A percentile compares a stretch with the other conserved stretches of the same genome.
phyloP scores from a whole-genome alignment of 2,113 vertebrate species.

The Dicaeum eximium region DNA sequence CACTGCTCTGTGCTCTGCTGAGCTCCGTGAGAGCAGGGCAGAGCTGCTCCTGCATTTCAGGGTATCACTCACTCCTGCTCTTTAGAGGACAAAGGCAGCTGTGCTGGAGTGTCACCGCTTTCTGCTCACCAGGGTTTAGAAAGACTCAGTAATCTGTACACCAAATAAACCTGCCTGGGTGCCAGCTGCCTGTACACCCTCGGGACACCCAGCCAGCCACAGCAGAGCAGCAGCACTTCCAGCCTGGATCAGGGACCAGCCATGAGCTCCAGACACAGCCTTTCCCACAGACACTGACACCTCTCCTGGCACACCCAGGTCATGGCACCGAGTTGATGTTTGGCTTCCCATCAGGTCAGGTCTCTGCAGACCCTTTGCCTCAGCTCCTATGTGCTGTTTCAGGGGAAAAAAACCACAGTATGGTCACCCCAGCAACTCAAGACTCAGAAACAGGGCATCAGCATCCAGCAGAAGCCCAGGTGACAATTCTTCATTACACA shows the following conservation, averaged over 20 bases:
- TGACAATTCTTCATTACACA: neutral
- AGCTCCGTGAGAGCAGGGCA: neutral
- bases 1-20: neutral
- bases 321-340: rapidly evolving
- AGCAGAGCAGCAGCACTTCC: neutral
- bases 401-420: neutral
- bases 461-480: neutral
- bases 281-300: neutral
- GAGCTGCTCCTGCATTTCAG: neutral
- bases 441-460: neutral
- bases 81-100: neutral
- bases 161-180: neutral
- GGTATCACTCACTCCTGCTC: neutral
- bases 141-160: neutral
- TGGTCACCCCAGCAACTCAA: neutral
- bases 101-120: rapidly evolving
- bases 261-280: neutral
- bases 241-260: rapidly evolving
- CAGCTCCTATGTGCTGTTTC: neutral
- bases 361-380: neutral
- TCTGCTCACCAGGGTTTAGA: neutral
- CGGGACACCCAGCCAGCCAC: neutral
- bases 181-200: neutral
- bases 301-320: neutral
- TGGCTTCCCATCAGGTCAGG: neutral